Base-by-base conservation (phyloP, 2,888 invertebrate species). In the Camponotus fellah region DNA sequence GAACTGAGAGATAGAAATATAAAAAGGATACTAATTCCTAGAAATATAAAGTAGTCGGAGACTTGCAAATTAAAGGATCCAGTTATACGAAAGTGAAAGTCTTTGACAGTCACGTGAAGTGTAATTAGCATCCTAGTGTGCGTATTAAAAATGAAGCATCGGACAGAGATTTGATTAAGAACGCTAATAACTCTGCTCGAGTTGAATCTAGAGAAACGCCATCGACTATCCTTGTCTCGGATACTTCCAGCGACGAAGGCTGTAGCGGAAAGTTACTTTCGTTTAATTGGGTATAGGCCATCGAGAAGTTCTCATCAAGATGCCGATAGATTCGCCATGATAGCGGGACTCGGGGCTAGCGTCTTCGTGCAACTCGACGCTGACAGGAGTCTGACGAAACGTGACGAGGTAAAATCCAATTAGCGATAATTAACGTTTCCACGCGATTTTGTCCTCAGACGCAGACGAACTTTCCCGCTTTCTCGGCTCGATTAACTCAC, bases 381-480 rank as follows among this genome's bases (percentile, higher is more conserved):
- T 83, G 85, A 86, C 83, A 85, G 79, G 77, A 75, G 74, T 71
- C 87, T 85, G 83, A 86, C 82, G 84, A 76, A 83, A 87, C 85
- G 86, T 82, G 86, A 84, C 72, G 64, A 58, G 75, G 53, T 75
- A 62, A 84, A 87, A 84, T 87, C 81, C 82, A 84, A 84, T 88
- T 87, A 88, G 56, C 79, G 75, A 76, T 83, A 85, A 88, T 86
- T 84, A 84, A 87, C 76, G 69, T 68, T 83, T 86, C 80, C 72
- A 37, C 46, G 43, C 17, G 76, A 69, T 43, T 60, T 81, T 77
- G 8, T 21, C 53, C 17, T 62, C 75, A 74, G 56, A 69, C 26
- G 37, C 60, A n/a, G 53, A 53, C 64, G 9, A 49, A 64, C 83
- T 68, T 60, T 81, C 56, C 56, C 49, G 53, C 71, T 53, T 71